Percentiles rank a stretch among this genome's conserved stretches.
Conservation (phyloP, 2,888 invertebrate genomes). For the Sturmia bella region DNA sequence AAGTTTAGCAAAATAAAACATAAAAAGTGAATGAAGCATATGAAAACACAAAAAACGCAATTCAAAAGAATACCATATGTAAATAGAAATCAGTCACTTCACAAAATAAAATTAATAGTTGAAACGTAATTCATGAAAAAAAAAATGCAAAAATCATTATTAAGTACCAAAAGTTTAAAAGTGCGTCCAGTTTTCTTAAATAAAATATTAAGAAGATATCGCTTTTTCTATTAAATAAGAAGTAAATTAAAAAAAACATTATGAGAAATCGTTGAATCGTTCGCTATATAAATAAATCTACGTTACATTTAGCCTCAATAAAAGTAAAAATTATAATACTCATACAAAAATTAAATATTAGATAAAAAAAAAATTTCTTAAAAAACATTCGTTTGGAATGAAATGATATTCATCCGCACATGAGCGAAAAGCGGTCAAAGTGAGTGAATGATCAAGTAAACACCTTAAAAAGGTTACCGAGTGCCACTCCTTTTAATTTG, state of each 20-base stretch:
- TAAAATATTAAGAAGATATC: slow-evolving; percentile 11
- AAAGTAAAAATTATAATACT: slow-evolving; percentile 7
- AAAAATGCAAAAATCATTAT: slow-evolving; percentile 33
- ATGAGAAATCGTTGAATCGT: slow-evolving; percentile 22
- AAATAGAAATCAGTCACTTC: slow-evolving; percentile 47
- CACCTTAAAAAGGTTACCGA: not conserved
- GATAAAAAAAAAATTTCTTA: slow-evolving; percentile 5
- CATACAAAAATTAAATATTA: not conserved
- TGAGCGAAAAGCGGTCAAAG: not conserved
- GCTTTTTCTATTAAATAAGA: not conserved
- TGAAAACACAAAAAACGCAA: slow-evolving; percentile 17
- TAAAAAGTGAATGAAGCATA: slow-evolving; percentile 33
- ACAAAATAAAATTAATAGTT: slow-evolving; percentile 2
- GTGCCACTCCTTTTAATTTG: slow-evolving; percentile 3
- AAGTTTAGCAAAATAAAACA: slow-evolving; percentile 44
- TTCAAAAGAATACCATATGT: slow-evolving; percentile 44
- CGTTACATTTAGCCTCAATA: slow-evolving; percentile 7
- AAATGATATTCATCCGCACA: not conserved
- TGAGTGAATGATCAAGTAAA: slow-evolving; percentile 10
- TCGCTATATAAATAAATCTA: not conserved
- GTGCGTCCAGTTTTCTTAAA: slow-evolving; percentile 62
- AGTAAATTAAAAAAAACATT: slow-evolving; percentile 3
- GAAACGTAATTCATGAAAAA: not conserved
- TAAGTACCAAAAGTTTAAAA: slow-evolving; percentile 35
- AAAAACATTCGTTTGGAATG: not conserved